Base-by-base conservation (phyloP, 2,888 invertebrate species). In the Lottia gigantea region DNA sequence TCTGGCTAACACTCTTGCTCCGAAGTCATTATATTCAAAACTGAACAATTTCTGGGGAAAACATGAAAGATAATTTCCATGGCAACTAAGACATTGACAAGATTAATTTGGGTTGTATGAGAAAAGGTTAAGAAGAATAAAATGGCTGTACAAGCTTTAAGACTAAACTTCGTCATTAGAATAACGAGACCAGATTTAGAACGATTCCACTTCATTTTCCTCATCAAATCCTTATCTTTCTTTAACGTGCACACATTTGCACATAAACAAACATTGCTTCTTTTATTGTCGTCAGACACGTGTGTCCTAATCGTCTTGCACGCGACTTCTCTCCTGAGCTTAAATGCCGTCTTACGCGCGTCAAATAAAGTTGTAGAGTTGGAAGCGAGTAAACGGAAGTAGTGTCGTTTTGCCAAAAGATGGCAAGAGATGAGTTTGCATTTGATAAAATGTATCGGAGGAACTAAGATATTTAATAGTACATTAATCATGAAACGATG, bases 251-350 rank as follows among this genome's bases (percentile, higher is more conserved):
- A 70, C 49, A 25, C 66, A 73, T 70, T 70, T 73, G 73, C 73
- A 73, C 73, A 73, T 70, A 72, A 72, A 72, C 73, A 73, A 73
- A 73, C 67, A 70, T 19, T 40, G 23, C 45, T 40, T 61, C 46
- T 64, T 40, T 62, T 64, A 31, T 65, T 55, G 49, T 55, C 31
- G 55, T 19, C 55, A 19, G 55, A 19, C 55, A 55, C 55, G 55
- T 55, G 55, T 23, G 23, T 55, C 55, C 11, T 23, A 55, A 55
- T 55, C 19, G 55, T 4, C 19, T 11, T 23, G 55, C 55, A 55
- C 55, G 55, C 55, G 55, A 55, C 55, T 55, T 23, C 23, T 55
- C 55, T 55, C 55, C 55, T 55, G 3, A 19, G 55, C 19, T 55
- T 23, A 55, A 55, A 23, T 23, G 11, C 19, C 14, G 19, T 55